These are phyloP conservation scores for Catharus ustulatus DNA, from an alignment of 2,797 vertebrate species.

Conservation along the genomic window DNA sequence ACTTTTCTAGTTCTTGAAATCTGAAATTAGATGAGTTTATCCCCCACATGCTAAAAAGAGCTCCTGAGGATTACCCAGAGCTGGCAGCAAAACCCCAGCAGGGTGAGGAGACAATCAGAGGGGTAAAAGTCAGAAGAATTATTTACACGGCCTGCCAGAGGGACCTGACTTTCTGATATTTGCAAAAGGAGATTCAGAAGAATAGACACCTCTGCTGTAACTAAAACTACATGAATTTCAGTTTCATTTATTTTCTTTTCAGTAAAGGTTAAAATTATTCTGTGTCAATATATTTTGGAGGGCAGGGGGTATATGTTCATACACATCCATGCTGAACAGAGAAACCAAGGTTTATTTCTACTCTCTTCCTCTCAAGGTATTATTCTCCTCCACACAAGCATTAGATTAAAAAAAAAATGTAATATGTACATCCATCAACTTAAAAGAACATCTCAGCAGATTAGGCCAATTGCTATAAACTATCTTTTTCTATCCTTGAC, in stretches of 20 bases:
- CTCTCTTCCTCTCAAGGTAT: neutral
- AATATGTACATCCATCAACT: neutral
- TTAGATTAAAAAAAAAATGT: neutral
- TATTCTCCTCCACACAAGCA: neutral
- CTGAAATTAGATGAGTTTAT: neutral
- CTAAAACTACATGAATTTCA: neutral
- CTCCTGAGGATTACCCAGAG: neutral
- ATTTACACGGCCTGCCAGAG: neutral
- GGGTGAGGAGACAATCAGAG: neutral
- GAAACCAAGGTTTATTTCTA: neutral
- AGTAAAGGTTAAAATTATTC: neutral
- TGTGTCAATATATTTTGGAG: neutral
- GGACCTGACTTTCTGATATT: neutral
- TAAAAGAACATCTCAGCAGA: neutral
- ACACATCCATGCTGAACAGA: neutral
- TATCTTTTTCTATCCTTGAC: neutral
- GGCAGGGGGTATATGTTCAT: accelerated
- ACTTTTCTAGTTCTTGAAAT: neutral
- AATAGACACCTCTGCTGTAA: neutral
- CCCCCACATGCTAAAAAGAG: neutral
- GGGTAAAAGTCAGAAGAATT: neutral
- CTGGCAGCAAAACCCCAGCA: neutral
- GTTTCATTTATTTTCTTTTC: neutral
- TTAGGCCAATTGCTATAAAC: neutral
- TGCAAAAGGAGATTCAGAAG: neutral